Base-by-base conservation (phyloP, 2,888 invertebrate species). In the Amaurobius ferox region DNA sequence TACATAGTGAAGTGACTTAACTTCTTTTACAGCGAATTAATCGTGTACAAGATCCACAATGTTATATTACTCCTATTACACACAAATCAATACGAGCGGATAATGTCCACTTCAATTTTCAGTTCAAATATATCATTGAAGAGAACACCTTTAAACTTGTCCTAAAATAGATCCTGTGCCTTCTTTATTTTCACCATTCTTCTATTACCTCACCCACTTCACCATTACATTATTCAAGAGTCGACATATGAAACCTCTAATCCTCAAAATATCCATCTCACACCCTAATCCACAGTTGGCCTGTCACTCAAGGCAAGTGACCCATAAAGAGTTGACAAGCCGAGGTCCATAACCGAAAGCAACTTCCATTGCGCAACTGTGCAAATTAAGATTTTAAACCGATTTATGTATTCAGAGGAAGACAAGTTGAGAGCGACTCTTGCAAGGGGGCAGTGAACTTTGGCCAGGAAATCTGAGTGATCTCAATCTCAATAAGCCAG, bases 271-370 rank as follows among this genome's bases (percentile, higher is more conserved):
- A n/a, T n/a, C 35, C 35, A 35, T 35, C 35, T 9, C 6, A 35
- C 35, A 7, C 35, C 35, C 35, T 9, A 9, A 35, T 35, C 35
- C 35, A 9, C 35, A 35, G 3, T 55, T 23, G 23, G 6, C 55
- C 55, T 23, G 55, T 23, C 55, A 55, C 55, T 55, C 55, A 19
- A 55, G 55, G 23, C 55, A 55, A 55, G 55, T 55, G 55, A 55
- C 55, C 55, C 55, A 55, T 23, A 55, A 55, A 44, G 44, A 44
- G 44, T 2, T 7, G 16, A 16, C 44, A 16, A 5, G 9, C 2
- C 44, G 16, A 1, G 23, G 23, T n/a, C 3, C 23, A n/a, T 11
- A 55, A n/a, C 55, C 19, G 44, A 5, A 35, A 9, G 9, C 5
- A 9, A 35, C 6, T 35, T 35, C 44, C n/a, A 2, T n/a, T 44